These are phyloP conservation scores for Cephus rjabovi DNA, from an alignment of 2,888 invertebrate species.

Conservation along the genomic window DNA sequence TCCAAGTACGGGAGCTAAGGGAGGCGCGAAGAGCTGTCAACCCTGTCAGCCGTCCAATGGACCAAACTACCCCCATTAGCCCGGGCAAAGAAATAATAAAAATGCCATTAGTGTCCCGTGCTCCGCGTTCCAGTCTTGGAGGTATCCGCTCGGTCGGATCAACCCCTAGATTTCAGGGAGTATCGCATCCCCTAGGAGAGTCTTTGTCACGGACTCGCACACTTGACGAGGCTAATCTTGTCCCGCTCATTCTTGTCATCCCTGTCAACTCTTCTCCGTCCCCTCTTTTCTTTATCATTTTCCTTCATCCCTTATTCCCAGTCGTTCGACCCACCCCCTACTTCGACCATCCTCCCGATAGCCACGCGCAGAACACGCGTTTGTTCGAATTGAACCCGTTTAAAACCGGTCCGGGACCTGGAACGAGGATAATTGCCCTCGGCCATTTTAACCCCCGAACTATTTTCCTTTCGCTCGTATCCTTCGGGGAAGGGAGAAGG, in stretches of 20 bases:
- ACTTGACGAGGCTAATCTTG: slow-evolving; percentile 59
- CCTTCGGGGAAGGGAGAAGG: slow-evolving; percentile 14
- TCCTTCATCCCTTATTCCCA: slow-evolving; percentile 6
- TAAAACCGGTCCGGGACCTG: slow-evolving; percentile 47
- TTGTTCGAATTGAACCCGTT: slow-evolving; percentile 1
- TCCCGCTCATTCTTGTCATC: neutral
- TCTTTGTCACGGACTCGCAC: slow-evolving; percentile 38
- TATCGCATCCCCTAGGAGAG: slow-evolving; percentile 8
- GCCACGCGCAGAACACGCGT: neutral
- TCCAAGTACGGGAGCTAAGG: slow-evolving; percentile 12
- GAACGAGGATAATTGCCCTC: slow-evolving; percentile 59
- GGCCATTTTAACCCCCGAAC: slow-evolving; percentile 6
- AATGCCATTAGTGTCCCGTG: slow-evolving; percentile 63
- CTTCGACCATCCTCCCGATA: too few relatives aligned
- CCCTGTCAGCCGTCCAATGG: slow-evolving; percentile 61
- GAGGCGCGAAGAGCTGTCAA: slow-evolving; percentile 54
- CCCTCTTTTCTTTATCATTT: slow-evolving; percentile 1
- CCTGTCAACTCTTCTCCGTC: too few relatives aligned
- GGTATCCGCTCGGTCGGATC: slow-evolving; percentile 32
- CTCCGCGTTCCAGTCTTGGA: slow-evolving; percentile 50
- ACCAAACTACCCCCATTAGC: slow-evolving; percentile 55
- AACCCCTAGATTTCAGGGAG: slow-evolving; percentile 17
- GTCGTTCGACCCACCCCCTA: neutral
- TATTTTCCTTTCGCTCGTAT: slow-evolving; percentile 22
- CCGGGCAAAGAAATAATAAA: slow-evolving; percentile 62